These are phyloP conservation scores for Eugnorisma glareosa DNA, from an alignment of 2,888 invertebrate species.

Conservation along the genomic window DNA sequence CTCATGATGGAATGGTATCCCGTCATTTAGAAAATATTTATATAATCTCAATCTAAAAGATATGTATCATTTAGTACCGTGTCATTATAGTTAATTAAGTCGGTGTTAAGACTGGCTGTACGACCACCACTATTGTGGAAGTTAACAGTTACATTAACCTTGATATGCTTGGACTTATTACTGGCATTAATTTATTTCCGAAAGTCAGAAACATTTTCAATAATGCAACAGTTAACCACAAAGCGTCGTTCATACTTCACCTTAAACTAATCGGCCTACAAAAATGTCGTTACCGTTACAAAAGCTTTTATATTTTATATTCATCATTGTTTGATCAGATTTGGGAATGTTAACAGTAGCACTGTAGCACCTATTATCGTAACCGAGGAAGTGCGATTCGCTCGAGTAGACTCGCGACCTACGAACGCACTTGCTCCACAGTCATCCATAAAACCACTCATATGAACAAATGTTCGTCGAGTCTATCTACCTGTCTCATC, in stretches of 20 bases:
- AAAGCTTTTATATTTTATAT: slow-evolving; percentile 22
- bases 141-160: not conserved
- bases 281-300: not conserved
- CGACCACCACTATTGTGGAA: too few relatives aligned
- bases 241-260: not conserved
- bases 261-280: not conserved
- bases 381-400: slow-evolving; percentile 67
- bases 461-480: slow-evolving; percentile 24
- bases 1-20: not conserved
- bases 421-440: slow-evolving; percentile 59
- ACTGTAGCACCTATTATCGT: slow-evolving; percentile 38
- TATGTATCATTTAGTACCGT: slow-evolving; percentile 1
- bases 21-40: slow-evolving; percentile 2
- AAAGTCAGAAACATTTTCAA: not conserved
- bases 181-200: not conserved
- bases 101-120: not conserved
- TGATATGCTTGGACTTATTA: not conserved
- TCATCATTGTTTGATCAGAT: slow-evolving; percentile 63
- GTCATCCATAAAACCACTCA: slow-evolving; percentile 45
- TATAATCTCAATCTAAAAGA: not conserved
- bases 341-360: slow-evolving; percentile 39
- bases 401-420: slow-evolving; percentile 74
- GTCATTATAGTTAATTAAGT: not conserved
- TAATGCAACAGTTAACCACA: not conserved
- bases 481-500: slow-evolving; percentile 27